Evolutionary conservation across 2,888 invertebrate species (phyloP), one percentile per base, ranked within the genome.

Genomic region (Proisotoma minuta): DNA sequence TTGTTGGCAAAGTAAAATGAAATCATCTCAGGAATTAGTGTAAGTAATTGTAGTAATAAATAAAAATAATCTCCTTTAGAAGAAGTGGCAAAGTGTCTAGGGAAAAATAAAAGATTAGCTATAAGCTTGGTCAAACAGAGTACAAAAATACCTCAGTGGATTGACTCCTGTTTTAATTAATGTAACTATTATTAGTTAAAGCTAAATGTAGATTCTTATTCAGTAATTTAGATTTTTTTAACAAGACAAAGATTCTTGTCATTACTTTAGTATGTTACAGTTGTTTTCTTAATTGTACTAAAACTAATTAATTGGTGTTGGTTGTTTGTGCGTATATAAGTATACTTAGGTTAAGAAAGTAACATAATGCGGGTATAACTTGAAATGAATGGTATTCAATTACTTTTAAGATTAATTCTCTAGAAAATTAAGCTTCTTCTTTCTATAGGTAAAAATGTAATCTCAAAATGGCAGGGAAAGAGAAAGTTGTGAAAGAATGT

Each of bases 71-170:
- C 20, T 8, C 28, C 12, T 22, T n/a, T 54, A 54, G n/a, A 34
- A 54, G 39, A 54, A 29, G 43, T 43, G 43, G 18, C 43, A 43
- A 43, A 43, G 15, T 43, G 20, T 18, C 4, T 43, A 43, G 18
- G 15, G 43, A 15, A 34, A 10, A 34, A 34, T 34, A 34, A 5
- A 3, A 26, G 5, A 12, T 3, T 28, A 54, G 53, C 20, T 22
- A 54, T 49, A 22, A 49, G 39, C 29, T 54, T 54, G 66, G 62
- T 66, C 66, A 66, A 66, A 69, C 63, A 71, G 70, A 72, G 72
- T 72, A 72, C 72, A 72, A 72, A n/a, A 70, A 67, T 69, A 67
- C 67, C 72, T 72, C 72, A 72, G 69, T 70, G 72, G 70, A 72
- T 71, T 68, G 66, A 66, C 59, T 61, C 63, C 63, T 66, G n/a